Evolutionary conservation across 2,797 vertebrate species (phyloP).

Genomic region (Poecilia velifera): DNA sequence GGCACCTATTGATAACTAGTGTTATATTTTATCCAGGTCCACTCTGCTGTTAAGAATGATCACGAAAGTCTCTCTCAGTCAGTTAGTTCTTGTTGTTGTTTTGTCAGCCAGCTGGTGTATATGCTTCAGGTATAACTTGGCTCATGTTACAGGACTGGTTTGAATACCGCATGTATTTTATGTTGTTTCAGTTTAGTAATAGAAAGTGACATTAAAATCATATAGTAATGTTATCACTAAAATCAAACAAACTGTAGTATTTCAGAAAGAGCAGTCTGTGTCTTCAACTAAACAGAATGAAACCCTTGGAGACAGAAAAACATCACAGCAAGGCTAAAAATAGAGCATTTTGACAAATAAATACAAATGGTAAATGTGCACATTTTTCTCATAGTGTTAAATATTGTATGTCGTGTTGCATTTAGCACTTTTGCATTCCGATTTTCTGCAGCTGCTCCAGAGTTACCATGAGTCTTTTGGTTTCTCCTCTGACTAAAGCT

Average conservation of each 20-base stretch:
- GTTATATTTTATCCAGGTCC: slow-evolving; percentile 54
- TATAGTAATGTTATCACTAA: background rate
- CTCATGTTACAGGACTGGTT: slow-evolving; percentile 28
- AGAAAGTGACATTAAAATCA: background rate
- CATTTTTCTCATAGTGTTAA: background rate
- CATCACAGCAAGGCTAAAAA: background rate
- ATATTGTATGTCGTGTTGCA: background rate
- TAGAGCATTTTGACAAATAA: background rate
- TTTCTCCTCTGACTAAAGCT: background rate
- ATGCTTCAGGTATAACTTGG: slow-evolving; percentile 21
- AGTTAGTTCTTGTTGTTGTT: background rate
- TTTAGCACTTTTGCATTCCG: background rate
- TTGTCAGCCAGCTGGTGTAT: slow-evolving; percentile 9
- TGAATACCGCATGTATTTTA: slow-evolving; percentile 9
- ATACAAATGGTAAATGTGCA: background rate
- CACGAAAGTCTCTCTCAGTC: background rate
- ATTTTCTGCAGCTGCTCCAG: background rate
- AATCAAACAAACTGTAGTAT: background rate
- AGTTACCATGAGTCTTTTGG: background rate
- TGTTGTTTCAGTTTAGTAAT: background rate
- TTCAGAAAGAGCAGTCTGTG: background rate
- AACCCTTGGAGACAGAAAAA: background rate
- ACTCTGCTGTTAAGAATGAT: slow-evolving; percentile 49
- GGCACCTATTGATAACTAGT: slow-evolving; percentile 65
- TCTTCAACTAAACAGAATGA: background rate